Evolutionary conservation across 2,888 invertebrate species (phyloP).

Genomic region (Tipula lateralis): DNA sequence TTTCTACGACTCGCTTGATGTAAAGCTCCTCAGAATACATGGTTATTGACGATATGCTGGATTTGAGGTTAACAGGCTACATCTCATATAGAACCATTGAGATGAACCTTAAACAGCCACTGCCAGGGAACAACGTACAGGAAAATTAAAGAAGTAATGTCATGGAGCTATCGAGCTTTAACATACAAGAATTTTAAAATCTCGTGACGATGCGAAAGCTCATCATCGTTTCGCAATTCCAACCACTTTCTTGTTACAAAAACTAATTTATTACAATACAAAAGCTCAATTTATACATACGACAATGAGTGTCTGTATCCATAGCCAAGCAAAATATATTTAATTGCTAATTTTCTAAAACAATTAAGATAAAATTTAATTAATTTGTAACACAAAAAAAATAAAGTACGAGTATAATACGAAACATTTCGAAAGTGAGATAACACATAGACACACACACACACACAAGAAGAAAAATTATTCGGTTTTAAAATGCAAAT

Average conservation of each 20-base stretch:
- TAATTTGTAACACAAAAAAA: background rate
- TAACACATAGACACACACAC: background rate
- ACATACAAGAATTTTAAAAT: too few relatives aligned
- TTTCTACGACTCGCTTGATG: too few relatives aligned
- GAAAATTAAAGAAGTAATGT: too few relatives aligned
- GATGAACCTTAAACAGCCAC: too few relatives aligned
- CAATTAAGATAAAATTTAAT: conserved; percentile 24
- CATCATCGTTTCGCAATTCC: background rate
- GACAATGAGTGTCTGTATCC: background rate
- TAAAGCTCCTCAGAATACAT: too few relatives aligned
- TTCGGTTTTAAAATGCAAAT: conserved; percentile 19
- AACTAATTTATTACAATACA: background rate
- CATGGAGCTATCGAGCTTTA: too few relatives aligned
- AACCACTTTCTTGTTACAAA: background rate
- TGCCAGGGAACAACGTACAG: too few relatives aligned
- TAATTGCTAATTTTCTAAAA: conserved; percentile 11
- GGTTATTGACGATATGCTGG: too few relatives aligned
- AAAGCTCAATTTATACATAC: background rate
- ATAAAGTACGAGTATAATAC: background rate
- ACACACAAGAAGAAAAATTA: conserved; percentile 2
- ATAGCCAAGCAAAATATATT: background rate
- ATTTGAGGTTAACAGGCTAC: too few relatives aligned
- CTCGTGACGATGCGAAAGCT: too few relatives aligned
- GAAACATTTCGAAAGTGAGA: background rate
- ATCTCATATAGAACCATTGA: too few relatives aligned